Percentiles rank a stretch among this genome's conserved stretches.
These are phyloP conservation scores for Triplophysa yarkandensis DNA, from an alignment of 2,797 vertebrate genomes.

Conservation along the genomic window DNA sequence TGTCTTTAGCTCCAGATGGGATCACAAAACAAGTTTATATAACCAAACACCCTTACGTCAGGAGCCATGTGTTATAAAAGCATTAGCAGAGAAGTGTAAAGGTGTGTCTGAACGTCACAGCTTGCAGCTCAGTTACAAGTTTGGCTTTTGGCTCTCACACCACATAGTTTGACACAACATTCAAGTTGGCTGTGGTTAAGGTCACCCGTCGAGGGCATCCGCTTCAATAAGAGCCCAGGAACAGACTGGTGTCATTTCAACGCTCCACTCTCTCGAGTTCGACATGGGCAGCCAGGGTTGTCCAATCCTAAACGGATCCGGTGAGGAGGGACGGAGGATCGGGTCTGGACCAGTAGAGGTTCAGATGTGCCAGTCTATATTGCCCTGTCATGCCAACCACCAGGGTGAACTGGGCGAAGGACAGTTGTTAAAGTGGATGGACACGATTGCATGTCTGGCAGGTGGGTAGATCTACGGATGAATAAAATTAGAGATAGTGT, in stretches of 20 bases:
- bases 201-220: not conserved
- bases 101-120: not conserved
- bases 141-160: not conserved
- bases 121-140: not conserved
- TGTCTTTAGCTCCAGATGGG: not conserved
- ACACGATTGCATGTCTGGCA: constrained; percentile 88
- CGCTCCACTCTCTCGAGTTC: not conserved
- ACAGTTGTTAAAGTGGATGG: constrained; percentile 97
- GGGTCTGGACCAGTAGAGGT: constrained; percentile 86
- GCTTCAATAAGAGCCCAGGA: not conserved
- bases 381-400: constrained; percentile 93
- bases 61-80: not conserved
- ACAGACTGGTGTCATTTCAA: not conserved
- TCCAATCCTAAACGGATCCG: not conserved
- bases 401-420: constrained; percentile 85
- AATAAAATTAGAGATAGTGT: not conserved
- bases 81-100: not conserved
- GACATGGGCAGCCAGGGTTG: not conserved
- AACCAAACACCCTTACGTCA: constrained; percentile 13
- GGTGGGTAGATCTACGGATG: constrained; percentile 18
- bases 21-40: constrained; percentile 11
- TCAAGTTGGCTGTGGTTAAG: constrained; percentile 7
- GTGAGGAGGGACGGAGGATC: constrained; percentile 65
- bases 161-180: not conserved
- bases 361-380: constrained; percentile 95